phyloP scores from a whole-genome alignment of 2,888 invertebrate genomes.

The Nomada ruficornis region DNA sequence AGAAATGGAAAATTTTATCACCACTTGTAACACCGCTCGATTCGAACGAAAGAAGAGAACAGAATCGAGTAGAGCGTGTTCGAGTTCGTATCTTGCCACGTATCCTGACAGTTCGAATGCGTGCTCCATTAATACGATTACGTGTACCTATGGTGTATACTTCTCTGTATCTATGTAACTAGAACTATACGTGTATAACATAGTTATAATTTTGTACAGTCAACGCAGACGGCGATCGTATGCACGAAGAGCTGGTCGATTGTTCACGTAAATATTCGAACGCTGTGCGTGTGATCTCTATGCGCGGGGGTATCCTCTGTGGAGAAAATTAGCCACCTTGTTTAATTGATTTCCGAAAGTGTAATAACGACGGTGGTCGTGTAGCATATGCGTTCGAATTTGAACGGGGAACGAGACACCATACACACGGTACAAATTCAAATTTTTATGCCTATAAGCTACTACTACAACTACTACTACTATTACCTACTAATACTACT shows the following conservation, averaged over 20 bases:
- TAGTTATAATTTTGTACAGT: slow-evolving; percentile 76
- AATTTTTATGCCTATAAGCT: slow-evolving; percentile 76
- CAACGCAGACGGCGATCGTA: slow-evolving; percentile 53
- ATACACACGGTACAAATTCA: slow-evolving; percentile 82
- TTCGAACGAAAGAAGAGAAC: not conserved
- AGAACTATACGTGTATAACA: slow-evolving; percentile 63
- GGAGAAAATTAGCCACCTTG: no score
- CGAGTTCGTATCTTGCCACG: not conserved
- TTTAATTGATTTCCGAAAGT: no score
- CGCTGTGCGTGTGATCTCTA: slow-evolving; percentile 3
- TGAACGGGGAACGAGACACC: slow-evolving; percentile 65
- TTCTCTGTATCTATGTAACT: slow-evolving; percentile 72
- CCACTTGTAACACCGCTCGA: no score
- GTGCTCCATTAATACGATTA: slow-evolving; percentile 39
- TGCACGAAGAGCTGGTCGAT: slow-evolving; percentile 51
- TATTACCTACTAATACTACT: not conserved
- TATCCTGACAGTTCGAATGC: slow-evolving; percentile 19
- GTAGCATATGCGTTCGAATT: slow-evolving; percentile 60
- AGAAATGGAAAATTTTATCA: not conserved
- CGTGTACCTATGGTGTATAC: slow-evolving; percentile 70
- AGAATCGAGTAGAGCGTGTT: not conserved
- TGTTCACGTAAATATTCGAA: slow-evolving; percentile 58
- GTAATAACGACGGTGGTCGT: no score
- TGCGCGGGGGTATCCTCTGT: not conserved
- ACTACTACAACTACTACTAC: slow-evolving; percentile 22